Base-by-base conservation (phyloP, 2,888 invertebrate genomes). In the Ophion ellenae region DNA sequence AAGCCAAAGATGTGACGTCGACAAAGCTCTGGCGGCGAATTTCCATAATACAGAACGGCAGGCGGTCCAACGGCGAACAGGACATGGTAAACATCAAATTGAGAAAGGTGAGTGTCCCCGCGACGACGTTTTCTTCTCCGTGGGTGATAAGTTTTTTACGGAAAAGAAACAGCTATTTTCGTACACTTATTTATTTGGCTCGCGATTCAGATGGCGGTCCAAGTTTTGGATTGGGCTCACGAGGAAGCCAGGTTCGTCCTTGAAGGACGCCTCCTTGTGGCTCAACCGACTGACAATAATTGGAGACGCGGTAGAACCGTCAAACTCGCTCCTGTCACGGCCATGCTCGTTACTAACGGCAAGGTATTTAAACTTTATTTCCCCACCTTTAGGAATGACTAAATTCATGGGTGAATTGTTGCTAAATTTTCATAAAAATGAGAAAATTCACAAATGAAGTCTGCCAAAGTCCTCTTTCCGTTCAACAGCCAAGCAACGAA, bases 191-290 rank as follows among this genome's bases (percentile, higher is more conserved):
- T 80, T 63, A 66, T 70, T 47, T 83, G 82, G 69, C 64, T 76
- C 47, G 67, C 59, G 24, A 70, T 88, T 45, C 90, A 96, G 96
- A 97, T 98, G 96, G 98, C 98, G 78, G 97, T 99, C 87, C 98
- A 99, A 93, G 96, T 98, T 6, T 94, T 99, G 88, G 98, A 98
- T 91, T 99, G 99, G 99, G 97, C 97, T 94, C 98, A 98, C 92
- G 98, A 98, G 91, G 98, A 98, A 94, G 97, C 98, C 70, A 97
- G 97, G 93, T 98, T 99, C 94, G 97, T 98, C 88, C 96, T 98
- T 94, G 98, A 98, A 94, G 98, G 98, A 84, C 97, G 97, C 93
- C 95, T 99, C 90, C 95, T 98, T 90, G 98, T 97, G 94, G 97
- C 98, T 64, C 98, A 98, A 94, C 98, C 98, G 66, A 97, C 98